Evolutionary conservation across 92 coral and sea anemone species (phyloP).

Genomic region (Phenganax stokvisi): DNA sequence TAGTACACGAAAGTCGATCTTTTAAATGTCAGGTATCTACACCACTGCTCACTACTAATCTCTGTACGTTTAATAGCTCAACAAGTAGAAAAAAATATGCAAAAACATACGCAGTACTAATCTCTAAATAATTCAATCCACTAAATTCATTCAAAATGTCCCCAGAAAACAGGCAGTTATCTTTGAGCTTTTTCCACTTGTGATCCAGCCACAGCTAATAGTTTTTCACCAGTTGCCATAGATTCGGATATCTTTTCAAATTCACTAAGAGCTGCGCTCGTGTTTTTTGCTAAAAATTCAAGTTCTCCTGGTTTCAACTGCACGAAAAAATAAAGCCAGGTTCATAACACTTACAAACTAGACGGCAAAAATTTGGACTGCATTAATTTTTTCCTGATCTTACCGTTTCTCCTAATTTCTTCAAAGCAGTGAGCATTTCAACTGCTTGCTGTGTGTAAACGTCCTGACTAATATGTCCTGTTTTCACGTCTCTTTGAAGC

Average conservation of each 20-base stretch:
- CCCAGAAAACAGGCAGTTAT: slow-evolving; percentile 11
- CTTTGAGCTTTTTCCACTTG: slow-evolving; percentile 96
- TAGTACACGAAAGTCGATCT: no score
- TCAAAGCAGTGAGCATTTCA: slow-evolving; percentile 87
- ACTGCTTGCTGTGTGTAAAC: slow-evolving; percentile 98
- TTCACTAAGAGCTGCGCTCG: slow-evolving; percentile 87
- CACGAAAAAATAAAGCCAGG: background rate
- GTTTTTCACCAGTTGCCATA: slow-evolving; percentile 80
- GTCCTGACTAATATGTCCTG: slow-evolving; percentile 81
- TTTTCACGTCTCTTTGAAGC: slow-evolving; percentile 96
- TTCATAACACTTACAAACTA: background rate
- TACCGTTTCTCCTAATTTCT: slow-evolving; percentile 93
- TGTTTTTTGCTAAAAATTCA: slow-evolving; percentile 81
- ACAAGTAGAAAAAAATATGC: no score
- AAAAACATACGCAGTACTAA: background rate
- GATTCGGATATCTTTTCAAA: slow-evolving; percentile 96
- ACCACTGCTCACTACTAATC: no score
- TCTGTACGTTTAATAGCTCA: no score
- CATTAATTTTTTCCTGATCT: background rate
- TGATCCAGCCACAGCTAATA: slow-evolving; percentile 94
- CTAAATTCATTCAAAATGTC: background rate
- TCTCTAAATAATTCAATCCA: background rate
- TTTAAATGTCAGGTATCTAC: no score
- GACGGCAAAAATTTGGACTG: background rate
- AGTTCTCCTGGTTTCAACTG: slow-evolving; percentile 93